Evolutionary conservation across 2,797 vertebrate genomes (phyloP).

Genomic region (Spinus olivaceus): DNA sequence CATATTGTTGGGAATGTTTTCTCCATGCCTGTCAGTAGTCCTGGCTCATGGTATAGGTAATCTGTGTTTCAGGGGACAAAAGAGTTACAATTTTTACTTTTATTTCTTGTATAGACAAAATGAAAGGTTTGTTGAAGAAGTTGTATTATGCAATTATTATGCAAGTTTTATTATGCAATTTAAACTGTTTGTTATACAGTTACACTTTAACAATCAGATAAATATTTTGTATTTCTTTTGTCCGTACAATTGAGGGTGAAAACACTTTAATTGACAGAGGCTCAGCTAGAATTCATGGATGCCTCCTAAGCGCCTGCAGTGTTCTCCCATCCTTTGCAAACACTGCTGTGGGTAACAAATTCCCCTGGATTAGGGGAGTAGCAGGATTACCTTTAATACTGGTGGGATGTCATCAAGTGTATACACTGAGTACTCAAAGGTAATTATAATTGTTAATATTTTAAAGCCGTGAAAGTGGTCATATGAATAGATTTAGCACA

Average conservation of each 20-base stretch:
- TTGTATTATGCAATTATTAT: not conserved
- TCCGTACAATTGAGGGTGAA: not conserved
- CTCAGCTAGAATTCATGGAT: not conserved
- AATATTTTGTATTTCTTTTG: not conserved
- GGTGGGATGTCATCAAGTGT: not conserved
- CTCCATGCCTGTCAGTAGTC: fast-evolving
- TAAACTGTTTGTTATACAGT: not conserved
- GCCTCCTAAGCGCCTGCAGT: not conserved
- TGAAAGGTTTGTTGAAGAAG: not conserved
- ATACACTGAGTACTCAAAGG: not conserved
- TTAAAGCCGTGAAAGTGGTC: not conserved
- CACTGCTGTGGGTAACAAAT: not conserved
- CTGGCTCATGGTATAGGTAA: not conserved
- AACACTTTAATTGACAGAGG: not conserved
- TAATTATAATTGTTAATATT: not conserved
- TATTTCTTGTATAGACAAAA: not conserved
- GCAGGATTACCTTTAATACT: not conserved
- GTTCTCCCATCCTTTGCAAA: not conserved
- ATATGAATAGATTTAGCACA: not conserved
- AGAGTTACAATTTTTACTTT: not conserved
- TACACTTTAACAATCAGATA: not conserved
- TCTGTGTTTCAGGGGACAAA: not conserved
- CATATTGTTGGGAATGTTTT: not conserved
- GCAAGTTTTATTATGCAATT: not conserved
- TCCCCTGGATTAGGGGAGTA: not conserved